Base-by-base conservation (phyloP, 2,113 vertebrate genomes). In the Formicarius rufipectus region DNA sequence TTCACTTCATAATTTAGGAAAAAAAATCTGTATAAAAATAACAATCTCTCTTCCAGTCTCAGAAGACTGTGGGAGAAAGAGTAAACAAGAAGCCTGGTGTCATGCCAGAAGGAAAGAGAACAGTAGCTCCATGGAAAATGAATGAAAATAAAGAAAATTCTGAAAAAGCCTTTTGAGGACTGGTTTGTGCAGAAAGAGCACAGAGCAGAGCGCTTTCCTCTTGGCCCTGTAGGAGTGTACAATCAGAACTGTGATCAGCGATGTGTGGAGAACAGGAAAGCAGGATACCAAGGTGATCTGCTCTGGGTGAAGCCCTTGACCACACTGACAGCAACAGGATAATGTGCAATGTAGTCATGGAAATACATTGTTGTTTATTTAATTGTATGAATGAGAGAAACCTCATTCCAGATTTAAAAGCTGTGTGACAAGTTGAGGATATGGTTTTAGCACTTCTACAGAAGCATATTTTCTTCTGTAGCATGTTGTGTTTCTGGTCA, bases 311-410 rank as follows among this genome's bases (percentile, higher is more conserved):
- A 81, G 40, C 16, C 45, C 15, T 4, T 4, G 24, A 16, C 37
- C 2, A 25, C 69, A 11, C 37, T 47, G 82, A 17, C 5, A 78
- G 42, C 33, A 59, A 27, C 7, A 50, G 56, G 30, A 3, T 13
- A 67, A 25, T 1, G 1, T 39, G 7, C 1, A 31, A 7, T 8
- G 42, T 16, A 15, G 11, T 37, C 0, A 10, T 59, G 37, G 56
- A 53, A 81, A 14, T 10, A 13, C 3, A 12, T 6, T 56, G 40
- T 9, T 60, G 21, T 6, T 80, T 73, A 33, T 69, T 47, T 20
- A 17, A 20, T 28, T 55, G 23, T 31, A 27, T 13, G 44, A 17
- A 4, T 77, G 20, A 60, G 63, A 63, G 63, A 64, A 84, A 42
- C 21, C 27, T 60, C 2, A 2, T 66, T 69, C 28, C 20, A 84